Conservation (phyloP, 92 coral and sea anemone species). For the Palythoa grandiflora region DNA sequence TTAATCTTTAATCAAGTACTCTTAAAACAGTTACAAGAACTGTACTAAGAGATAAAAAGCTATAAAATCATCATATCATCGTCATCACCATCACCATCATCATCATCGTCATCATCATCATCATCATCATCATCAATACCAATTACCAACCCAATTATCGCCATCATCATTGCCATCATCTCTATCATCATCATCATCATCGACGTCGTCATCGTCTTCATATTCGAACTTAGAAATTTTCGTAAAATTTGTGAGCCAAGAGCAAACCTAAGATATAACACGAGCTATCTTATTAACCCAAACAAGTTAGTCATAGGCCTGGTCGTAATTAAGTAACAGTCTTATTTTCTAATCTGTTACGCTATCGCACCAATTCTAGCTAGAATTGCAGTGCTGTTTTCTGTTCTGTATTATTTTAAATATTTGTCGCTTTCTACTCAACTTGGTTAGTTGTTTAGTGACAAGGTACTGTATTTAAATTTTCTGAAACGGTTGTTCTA, state of each 20-base stretch:
- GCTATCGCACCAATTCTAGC: too few relatives aligned
- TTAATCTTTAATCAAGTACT: too few relatives aligned
- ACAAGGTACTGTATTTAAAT: neutral
- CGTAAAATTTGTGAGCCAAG: neutral
- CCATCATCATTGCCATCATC: neutral
- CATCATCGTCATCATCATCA: neutral
- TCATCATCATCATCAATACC: neutral
- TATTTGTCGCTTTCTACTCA: too few relatives aligned
- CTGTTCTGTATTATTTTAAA: too few relatives aligned
- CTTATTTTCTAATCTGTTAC: too few relatives aligned
- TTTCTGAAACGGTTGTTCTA: neutral
- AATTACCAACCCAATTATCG: neutral
- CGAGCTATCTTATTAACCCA: too few relatives aligned
- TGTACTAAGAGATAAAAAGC: too few relatives aligned
- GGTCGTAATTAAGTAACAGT: too few relatives aligned
- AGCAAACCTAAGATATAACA: neutral
- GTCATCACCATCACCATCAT: neutral
- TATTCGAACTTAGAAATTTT: too few relatives aligned
- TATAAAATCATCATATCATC: neutral
- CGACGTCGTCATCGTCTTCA: neutral
- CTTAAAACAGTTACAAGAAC: too few relatives aligned
- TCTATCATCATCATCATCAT: neutral
- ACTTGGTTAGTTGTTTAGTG: neutral
- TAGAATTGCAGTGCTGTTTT: too few relatives aligned
- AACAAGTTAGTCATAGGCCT: too few relatives aligned